phyloP scores from a whole-genome alignment of 2,113 vertebrate species.

The Neoarius graeffei region DNA sequence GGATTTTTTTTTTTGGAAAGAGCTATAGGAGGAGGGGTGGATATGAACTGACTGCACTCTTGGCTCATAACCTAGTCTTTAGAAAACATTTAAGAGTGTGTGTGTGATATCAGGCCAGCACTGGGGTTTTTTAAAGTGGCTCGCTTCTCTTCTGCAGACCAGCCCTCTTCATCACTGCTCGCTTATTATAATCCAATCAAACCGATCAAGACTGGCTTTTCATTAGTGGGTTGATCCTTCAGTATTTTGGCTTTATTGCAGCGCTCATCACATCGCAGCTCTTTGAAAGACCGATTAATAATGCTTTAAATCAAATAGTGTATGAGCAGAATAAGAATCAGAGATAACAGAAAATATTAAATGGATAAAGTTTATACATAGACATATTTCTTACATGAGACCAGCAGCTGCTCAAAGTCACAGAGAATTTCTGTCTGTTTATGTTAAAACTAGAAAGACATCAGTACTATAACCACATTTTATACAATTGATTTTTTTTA shows the following conservation, averaged over 20 bases:
- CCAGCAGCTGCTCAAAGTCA: conserved; percentile 10
- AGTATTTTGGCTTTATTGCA: conserved; percentile 22
- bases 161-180: conserved; percentile 1
- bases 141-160: conserved; percentile 13
- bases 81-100: conserved; percentile 45
- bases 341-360: not conserved
- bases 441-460: not conserved
- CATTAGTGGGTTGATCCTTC: conserved; percentile 15
- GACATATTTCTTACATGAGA: not conserved
- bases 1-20: conserved; percentile 7
- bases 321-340: conserved; percentile 11
- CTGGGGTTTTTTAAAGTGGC: conserved; percentile 34
- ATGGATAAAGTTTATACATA: not conserved
- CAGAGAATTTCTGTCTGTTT: not conserved
- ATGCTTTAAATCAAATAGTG: not conserved
- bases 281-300: conserved; percentile 9
- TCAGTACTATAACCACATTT: not conserved
- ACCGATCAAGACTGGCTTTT: conserved; percentile 20
- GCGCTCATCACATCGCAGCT: conserved; percentile 26
- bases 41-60: conserved; percentile 48
- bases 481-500: not conserved
- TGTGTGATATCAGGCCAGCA: conserved; percentile 53
- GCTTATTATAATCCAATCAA: conserved; percentile 49
- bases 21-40: conserved; percentile 13
- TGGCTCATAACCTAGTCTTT: conserved; percentile 53